Evolutionary conservation across 1,140 invertebrate species (phyloP).

Genomic region (Ceratitis capitata): DNA sequence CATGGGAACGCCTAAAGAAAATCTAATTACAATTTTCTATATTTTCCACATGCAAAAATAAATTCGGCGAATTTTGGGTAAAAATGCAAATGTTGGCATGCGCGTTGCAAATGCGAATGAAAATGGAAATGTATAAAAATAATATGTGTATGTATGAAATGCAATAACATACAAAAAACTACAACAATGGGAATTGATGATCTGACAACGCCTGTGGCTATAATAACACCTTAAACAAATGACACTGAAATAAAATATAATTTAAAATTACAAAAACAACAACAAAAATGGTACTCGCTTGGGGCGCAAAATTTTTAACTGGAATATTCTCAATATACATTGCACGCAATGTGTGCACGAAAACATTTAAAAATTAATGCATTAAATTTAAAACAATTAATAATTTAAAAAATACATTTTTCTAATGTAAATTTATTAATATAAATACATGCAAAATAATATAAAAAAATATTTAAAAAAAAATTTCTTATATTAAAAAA

Average conservation of each 20-base stretch:
- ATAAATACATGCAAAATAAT: too few species aligned
- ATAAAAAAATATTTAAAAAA: too few species aligned
- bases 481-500: too few species aligned
- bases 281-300: too few species aligned
- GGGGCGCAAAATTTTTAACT: too few species aligned
- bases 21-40: slow-evolving; percentile 59
- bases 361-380: too few species aligned
- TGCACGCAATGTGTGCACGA: too few species aligned
- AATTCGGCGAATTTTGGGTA: not conserved
- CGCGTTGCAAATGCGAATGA: not conserved
- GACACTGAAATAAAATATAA: not conserved
- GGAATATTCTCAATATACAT: too few species aligned
- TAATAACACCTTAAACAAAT: slow-evolving; percentile 39
- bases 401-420: too few species aligned
- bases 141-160: slow-evolving; percentile 34
- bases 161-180: slow-evolving; percentile 46
- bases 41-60: slow-evolving; percentile 44
- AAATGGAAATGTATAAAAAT: not conserved
- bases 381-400: too few species aligned
- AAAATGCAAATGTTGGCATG: not conserved
- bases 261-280: not conserved
- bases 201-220: slow-evolving; percentile 23
- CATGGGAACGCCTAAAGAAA: slow-evolving; percentile 63
- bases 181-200: slow-evolving; percentile 32
- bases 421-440: too few species aligned